These are phyloP conservation scores for Pantherophis alleghaniensis DNA, from an alignment of 2,797 vertebrate genomes.

Conservation along the genomic window DNA sequence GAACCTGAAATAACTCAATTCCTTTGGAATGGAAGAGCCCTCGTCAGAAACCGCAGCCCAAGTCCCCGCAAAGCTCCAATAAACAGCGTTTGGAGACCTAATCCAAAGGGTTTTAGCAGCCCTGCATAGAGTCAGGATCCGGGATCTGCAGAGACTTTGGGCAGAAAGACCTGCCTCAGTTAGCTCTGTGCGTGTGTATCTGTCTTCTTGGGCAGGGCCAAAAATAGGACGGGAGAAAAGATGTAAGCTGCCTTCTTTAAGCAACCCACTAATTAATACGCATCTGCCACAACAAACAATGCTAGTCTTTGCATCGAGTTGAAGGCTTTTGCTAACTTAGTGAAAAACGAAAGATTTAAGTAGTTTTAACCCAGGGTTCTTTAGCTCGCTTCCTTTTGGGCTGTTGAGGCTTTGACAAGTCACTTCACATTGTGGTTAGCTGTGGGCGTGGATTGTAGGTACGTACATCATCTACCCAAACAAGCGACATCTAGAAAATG, in stretches of 20 bases:
- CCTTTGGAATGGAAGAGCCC: neutral
- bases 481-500: neutral
- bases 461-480: neutral
- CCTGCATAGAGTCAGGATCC: neutral
- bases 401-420: conserved; percentile 19
- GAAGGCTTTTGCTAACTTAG: conserved; percentile 31
- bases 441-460: neutral
- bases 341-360: neutral
- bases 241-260: conserved; percentile 24
- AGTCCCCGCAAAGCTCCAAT: neutral
- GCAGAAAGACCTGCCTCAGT: neutral
- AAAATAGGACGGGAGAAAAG: conserved; percentile 1
- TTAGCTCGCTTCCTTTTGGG: conserved; percentile 21
- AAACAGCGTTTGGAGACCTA: neutral
- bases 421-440: conserved; percentile 36
- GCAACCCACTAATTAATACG: conserved; percentile 37
- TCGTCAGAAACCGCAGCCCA: neutral
- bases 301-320: neutral
- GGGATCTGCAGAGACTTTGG: neutral
- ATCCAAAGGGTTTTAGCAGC: neutral
- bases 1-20: neutral
- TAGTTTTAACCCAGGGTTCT: conserved; percentile 37
- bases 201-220: neutral
- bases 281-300: conserved; percentile 18
- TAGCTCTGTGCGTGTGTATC: neutral